Conservation (phyloP, 2,797 vertebrate species). For the Crocidura indochinensis region DNA sequence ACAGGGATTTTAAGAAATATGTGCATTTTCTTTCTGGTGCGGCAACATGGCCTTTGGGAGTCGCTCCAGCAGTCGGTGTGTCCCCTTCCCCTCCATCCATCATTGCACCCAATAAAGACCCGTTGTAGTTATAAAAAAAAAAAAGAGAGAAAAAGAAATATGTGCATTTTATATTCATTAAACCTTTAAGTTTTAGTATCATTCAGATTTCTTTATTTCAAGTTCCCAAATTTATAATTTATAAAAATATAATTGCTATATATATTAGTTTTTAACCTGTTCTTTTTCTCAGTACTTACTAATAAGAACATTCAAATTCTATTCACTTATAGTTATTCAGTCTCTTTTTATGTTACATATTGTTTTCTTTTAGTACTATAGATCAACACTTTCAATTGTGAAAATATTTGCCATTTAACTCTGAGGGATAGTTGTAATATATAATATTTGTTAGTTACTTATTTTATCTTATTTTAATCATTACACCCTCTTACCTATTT, state of each 20-base stretch:
- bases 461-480: neutral
- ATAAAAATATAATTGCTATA: constrained; percentile 16
- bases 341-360: constrained; percentile 10
- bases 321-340: neutral
- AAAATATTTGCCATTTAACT: neutral
- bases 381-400: neutral
- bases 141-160: no score
- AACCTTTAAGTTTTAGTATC: neutral
- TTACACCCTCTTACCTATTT: neutral
- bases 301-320: neutral
- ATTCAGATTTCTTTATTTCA: neutral
- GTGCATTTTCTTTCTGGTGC: no score
- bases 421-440: neutral
- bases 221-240: neutral
- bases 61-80: no score
- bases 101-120: no score
- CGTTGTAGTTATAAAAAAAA: no score
- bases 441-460: neutral
- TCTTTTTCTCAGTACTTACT: neutral
- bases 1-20: neutral
- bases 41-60: no score
- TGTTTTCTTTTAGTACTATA: neutral
- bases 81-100: no score
- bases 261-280: neutral
- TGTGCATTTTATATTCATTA: neutral